Evolutionary conservation across 1,140 invertebrate genomes (phyloP).

Genomic region (Drosophila ercepeae): DNA sequence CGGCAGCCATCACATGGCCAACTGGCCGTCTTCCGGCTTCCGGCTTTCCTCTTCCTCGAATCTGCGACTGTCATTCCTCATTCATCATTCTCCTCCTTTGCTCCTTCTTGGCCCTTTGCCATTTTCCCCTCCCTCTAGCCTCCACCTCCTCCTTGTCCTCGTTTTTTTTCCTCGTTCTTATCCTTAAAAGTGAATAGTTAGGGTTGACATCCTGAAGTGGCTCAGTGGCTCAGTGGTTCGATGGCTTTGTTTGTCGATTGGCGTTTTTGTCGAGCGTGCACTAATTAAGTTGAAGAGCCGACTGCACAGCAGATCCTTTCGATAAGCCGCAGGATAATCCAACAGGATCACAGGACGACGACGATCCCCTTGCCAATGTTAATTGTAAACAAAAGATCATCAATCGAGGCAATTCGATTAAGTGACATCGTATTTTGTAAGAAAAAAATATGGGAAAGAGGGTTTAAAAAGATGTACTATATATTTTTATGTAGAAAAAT

Average conservation of each 20-base stretch:
- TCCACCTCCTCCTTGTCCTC: background rate
- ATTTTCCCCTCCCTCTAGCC: slow-evolving; percentile 17
- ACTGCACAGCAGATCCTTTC: slow-evolving; percentile 48
- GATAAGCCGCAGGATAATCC: slow-evolving; percentile 56
- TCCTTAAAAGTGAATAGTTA: slow-evolving; percentile 18
- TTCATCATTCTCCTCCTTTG: slow-evolving; percentile 19
- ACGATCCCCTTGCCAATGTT: background rate
- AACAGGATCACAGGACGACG: slow-evolving; percentile 1
- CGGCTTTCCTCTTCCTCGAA: slow-evolving; percentile 4
- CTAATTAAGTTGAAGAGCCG: slow-evolving; percentile 67
- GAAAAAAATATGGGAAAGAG: background rate
- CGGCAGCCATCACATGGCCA: slow-evolving; percentile 54
- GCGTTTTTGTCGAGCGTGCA: slow-evolving; percentile 62
- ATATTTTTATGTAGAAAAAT: too few species aligned
- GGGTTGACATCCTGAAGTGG: slow-evolving; percentile 72
- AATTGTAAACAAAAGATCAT: background rate
- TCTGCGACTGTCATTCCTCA: slow-evolving; percentile 35
- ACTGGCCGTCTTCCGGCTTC: slow-evolving; percentile 59
- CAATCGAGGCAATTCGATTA: slow-evolving; percentile 13
- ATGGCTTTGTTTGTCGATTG: slow-evolving; percentile 55
- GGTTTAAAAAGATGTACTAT: background rate
- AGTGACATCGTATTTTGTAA: slow-evolving; percentile 14
- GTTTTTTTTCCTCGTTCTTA: slow-evolving; percentile 1
- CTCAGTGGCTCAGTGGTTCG: slow-evolving; percentile 14
- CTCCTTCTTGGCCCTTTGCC: slow-evolving; percentile 19